Base-by-base conservation (phyloP, 2,113 vertebrate genomes). In the Engystomops pustulosus region DNA sequence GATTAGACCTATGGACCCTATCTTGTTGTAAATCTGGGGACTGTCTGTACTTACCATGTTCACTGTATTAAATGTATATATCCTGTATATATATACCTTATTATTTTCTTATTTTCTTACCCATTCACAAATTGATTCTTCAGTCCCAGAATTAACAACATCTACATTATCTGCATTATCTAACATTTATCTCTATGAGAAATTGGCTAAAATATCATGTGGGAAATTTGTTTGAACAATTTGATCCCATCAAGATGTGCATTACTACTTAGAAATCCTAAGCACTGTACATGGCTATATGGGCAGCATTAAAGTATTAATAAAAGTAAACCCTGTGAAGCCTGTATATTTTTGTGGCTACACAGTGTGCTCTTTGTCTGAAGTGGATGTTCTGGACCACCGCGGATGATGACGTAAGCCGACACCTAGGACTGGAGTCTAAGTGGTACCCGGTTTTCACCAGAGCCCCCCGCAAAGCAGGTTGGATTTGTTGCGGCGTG, bases 61-160 rank as follows among this genome's bases (percentile, higher is more conserved):
- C 69, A 71, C 38, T 71, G 44, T 44, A 71, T 23, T 27, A 65
- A 15, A 30, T 30, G 25, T 65, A 65, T 65, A 58, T 25, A 58
- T 25, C 23, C 6, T 58, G n/a, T 58, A 25, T 25, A 58, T 9
- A n/a, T 10, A 17, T n/a, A 70, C 68, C n/a, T 8, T 70, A n/a
- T 44, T 11, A 71, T 45, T 44, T 71, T 71, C 69, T 45, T 45
- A 71, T 20, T 45, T 71, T 41, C 1, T 41, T 44, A 44, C 34
- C 34, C 38, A 41, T 38, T 25, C 9, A 12, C 69, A 25, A 71
- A 8, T 11, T 71, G 69, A 44, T 71, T 2, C 20, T 41, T 45
- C 18, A 45, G n/a, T 36, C 10, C 20, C 69, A 23, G 20, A 41
- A 4, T 71, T n/a, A n/a, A n/a, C n/a, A n/a, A n/a, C n/a, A n/a